Conservation (phyloP, 1,140 invertebrate genomes). For the Copidosoma floridanum region DNA sequence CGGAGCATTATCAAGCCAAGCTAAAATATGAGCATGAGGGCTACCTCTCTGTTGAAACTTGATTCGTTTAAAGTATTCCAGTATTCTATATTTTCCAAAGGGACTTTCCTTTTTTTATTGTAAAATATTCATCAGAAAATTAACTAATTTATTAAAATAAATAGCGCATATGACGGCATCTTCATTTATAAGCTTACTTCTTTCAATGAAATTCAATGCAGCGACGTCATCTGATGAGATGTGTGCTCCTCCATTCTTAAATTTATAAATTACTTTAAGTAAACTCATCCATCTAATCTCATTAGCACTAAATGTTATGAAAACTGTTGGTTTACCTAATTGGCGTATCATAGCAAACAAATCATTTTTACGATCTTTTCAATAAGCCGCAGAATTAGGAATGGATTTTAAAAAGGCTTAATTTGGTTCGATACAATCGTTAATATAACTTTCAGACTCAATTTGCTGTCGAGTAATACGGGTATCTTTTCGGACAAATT, state of each 20-base stretch:
- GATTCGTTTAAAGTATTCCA: constrained; percentile 40
- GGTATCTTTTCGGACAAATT: constrained; percentile 28
- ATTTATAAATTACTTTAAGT: constrained; percentile 45
- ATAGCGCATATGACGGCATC: constrained; percentile 53
- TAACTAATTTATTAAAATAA: constrained; percentile 47
- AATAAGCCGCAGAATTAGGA: constrained; percentile 35
- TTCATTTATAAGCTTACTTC: constrained; percentile 43
- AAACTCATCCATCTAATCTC: constrained; percentile 46
- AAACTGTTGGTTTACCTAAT: constrained; percentile 38
- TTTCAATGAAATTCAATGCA: constrained; percentile 36
- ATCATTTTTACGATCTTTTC: constrained; percentile 43
- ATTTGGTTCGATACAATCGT: constrained; percentile 31
- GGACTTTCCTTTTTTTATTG: constrained; percentile 30
- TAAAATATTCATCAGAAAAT: constrained; percentile 30
- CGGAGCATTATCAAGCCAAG: constrained; percentile 42
- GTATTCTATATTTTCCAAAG: constrained; percentile 35
- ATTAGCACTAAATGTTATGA: constrained; percentile 37
- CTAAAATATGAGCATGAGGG: constrained; percentile 42
- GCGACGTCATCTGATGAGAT: constrained; percentile 33
- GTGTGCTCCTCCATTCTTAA: constrained; percentile 37
- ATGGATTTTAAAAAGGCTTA: constrained; percentile 28
- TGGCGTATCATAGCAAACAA: constrained; percentile 45
- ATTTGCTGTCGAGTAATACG: constrained; percentile 31
- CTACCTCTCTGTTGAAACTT: constrained; percentile 49
- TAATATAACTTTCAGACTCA: constrained; percentile 24